Evolutionary conservation across 2,797 vertebrate genomes (phyloP).

Genomic region (Coracias cyanogaster): DNA sequence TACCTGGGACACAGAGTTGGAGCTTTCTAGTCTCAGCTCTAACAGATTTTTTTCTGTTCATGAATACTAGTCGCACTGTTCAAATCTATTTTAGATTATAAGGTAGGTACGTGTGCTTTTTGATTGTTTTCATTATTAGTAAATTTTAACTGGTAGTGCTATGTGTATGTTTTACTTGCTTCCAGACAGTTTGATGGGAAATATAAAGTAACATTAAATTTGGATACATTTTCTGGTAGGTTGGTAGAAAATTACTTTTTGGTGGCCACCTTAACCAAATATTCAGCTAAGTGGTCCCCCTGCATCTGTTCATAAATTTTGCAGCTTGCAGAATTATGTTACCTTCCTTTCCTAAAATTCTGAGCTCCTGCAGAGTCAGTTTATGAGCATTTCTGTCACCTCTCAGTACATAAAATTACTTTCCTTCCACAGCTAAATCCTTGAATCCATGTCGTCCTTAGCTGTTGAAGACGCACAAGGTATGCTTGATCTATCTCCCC

Average conservation of each 20-base stretch:
- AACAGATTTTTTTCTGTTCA: not conserved
- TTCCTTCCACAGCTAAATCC: not conserved
- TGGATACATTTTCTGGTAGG: not conserved
- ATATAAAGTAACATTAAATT: not conserved
- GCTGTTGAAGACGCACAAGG: not conserved
- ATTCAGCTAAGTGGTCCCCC: not conserved
- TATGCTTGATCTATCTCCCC: too few relatives aligned
- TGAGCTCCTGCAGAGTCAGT: not conserved
- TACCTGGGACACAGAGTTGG: not conserved
- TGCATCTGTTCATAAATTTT: not conserved
- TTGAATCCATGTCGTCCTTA: too few relatives aligned
- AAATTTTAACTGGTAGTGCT: not conserved
- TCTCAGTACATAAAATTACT: not conserved
- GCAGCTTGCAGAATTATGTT: not conserved
- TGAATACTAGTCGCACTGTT: not conserved
- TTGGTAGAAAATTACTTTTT: not conserved
- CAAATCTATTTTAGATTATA: not conserved
- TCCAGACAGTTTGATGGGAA: not conserved
- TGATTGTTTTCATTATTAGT: not conserved
- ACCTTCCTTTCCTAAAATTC: not conserved
- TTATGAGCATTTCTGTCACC: not conserved
- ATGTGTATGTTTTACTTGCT: not conserved
- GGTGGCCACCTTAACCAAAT: not conserved
- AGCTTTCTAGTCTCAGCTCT: not conserved
- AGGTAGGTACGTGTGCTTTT: not conserved